Percentiles rank a stretch among this genome's conserved stretches.
Evolutionary conservation across 2,888 invertebrate species (phyloP).

Genomic region (Lepetodrilus schrolli): DNA sequence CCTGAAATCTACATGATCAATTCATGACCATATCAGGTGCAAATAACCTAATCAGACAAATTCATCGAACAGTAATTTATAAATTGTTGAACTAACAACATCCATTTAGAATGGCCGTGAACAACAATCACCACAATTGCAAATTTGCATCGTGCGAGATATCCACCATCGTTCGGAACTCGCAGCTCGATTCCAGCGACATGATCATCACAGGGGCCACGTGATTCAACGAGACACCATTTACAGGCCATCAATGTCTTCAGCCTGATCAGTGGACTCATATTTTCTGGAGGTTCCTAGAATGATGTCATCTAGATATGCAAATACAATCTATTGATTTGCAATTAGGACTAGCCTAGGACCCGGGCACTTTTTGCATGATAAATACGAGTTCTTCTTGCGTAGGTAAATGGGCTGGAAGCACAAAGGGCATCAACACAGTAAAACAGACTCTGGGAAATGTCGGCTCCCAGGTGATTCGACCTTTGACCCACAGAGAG

Average conservation of each 20-base stretch:
- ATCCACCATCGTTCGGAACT: neutral
- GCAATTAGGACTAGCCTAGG: neutral
- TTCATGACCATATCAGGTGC: too few species aligned
- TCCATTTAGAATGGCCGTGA: neutral
- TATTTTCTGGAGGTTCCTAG: neutral
- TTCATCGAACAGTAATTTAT: neutral
- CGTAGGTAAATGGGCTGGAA: neutral
- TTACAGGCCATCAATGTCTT: constrained; percentile 6
- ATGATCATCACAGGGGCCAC: neutral
- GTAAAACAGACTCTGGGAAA: too few species aligned
- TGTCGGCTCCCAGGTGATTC: neutral
- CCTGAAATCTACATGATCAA: too few species aligned
- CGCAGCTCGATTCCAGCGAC: neutral
- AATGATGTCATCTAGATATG: neutral
- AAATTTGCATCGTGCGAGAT: neutral
- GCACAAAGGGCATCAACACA: neutral
- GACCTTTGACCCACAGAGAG: neutral
- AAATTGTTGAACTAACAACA: constrained; percentile 8
- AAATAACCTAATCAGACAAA: neutral
- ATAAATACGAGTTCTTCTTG: neutral
- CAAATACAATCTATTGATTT: constrained; percentile 6
- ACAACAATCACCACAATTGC: neutral
- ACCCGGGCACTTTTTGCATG: constrained; percentile 10
- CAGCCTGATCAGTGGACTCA: neutral
- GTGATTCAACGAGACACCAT: neutral